Evolutionary conservation across 2,113 vertebrate species (phyloP), one percentile per base, ranked within the genome.

Genomic region (Alligator mississippiensis): DNA sequence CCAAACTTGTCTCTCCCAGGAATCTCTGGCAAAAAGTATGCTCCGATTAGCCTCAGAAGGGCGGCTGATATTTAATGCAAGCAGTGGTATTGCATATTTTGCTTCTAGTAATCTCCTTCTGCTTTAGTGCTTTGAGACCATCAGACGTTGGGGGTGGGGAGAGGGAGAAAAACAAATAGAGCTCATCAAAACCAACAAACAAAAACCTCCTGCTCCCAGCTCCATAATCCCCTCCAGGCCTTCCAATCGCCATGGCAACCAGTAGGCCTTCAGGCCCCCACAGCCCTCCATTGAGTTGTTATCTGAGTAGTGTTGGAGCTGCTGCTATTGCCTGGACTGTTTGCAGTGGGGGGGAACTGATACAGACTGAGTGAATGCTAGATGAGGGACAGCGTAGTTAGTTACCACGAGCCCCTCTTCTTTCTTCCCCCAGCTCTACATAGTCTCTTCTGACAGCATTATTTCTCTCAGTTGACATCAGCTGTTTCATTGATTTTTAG

Each of bases 231-330:
- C 95, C 92, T 94, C 16, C 12, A 93, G 88, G 77, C 61, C 92
- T 93, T 78, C n/a, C 7, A 63, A 54, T 98, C 30, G 5, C 96
- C 95, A 97, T 97, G 95, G 97, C 95, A 98, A 98, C 96, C 11
- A 86, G 1, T 19, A 90, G 94, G 64, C 86, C 77, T 92, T 55
- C 47, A 91, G 86, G 80, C 83, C 74, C 87, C 30, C 77, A 27
- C 70, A 85, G 47, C 70, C 70, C 54, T 88, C 88, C 61, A 34
- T 78, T 61, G 55, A 76, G 85, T 80, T 90, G 82, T 81, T 88
- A 89, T 80, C n/a, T 38, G 30, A 89, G 70, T 19, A 85, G 14
- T 22, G 58, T 1, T 4, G 74, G 77, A 24, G 60, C 81, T 85
- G 88, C 54, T 58, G 83, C 80, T 74, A 88, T 84, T 77, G 64